Conservation (phyloP, 2,797 vertebrate genomes). For the Poecilia wingei region DNA sequence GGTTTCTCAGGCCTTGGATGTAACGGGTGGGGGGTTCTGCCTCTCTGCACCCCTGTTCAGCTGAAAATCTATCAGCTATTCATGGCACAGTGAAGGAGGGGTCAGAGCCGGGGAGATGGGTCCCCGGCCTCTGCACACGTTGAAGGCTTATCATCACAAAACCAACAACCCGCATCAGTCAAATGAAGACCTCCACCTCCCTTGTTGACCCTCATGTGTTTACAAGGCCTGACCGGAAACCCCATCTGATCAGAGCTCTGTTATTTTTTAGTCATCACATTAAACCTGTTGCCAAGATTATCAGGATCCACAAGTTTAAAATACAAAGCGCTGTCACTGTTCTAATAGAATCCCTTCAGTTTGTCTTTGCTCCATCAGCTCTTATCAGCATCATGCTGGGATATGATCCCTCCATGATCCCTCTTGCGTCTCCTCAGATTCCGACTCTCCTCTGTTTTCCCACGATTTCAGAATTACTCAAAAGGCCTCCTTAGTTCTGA, state of each 20-base stretch:
- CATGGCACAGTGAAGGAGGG: constrained; percentile 46
- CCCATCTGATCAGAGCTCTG: neutral
- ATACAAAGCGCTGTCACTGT: neutral
- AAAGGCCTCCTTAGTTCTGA: neutral
- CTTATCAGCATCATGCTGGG: neutral
- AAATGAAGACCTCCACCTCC: neutral
- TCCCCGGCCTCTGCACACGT: constrained; percentile 47
- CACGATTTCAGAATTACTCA: neutral
- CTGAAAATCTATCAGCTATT: constrained; percentile 72
- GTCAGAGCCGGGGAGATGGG: constrained; percentile 1
- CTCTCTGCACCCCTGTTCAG: constrained; percentile 8
- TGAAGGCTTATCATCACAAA: constrained; percentile 60
- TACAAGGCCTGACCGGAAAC: constrained; percentile 23
- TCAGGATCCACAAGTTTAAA: neutral
- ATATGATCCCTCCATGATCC: neutral
- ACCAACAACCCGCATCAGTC: constrained; percentile 33
- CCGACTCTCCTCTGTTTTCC: neutral
- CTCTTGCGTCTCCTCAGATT: neutral
- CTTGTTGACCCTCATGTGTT: constrained; percentile 5
- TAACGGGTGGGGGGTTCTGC: neutral
- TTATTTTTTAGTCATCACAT: neutral
- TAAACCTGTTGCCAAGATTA: neutral
- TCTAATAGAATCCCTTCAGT: neutral
- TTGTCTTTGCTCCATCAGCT: constrained; percentile 2
- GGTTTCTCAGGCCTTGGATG: constrained; percentile 42